Conservation (phyloP, 2,113 vertebrate genomes). For the Amblyopsis rosae region DNA sequence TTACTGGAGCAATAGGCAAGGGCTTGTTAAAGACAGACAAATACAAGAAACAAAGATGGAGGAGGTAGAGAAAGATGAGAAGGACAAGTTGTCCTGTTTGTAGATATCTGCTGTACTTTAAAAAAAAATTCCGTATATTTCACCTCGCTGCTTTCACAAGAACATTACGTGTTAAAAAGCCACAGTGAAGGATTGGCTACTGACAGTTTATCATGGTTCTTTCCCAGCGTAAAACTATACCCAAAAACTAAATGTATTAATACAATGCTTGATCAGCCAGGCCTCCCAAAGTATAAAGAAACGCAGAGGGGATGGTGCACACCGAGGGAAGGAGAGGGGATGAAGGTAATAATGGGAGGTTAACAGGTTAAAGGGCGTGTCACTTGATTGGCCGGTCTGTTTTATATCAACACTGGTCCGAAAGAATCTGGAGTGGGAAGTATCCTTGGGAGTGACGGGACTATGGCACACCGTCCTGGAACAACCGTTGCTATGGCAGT, state of each 20-base stretch:
- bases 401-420: no score
- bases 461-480: constrained; percentile 34
- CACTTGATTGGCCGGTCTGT: no score
- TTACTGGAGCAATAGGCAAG: background rate
- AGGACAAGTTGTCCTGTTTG: background rate
- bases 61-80: background rate
- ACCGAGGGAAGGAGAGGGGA: no score
- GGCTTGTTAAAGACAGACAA: background rate
- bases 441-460: constrained; percentile 35
- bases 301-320: no score
- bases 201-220: background rate
- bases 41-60: background rate
- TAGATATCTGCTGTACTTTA: background rate
- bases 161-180: background rate
- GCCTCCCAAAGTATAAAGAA: no score
- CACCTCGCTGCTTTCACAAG: no score
- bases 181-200: background rate
- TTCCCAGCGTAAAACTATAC: background rate
- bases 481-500: no score
- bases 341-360: no score
- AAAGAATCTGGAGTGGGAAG: background rate
- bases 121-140: background rate
- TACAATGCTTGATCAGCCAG: no score
- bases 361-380: no score
- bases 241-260: no score